Base-by-base conservation (phyloP, 92 coral and sea anemone species). In the Scolanthus callimorphus region DNA sequence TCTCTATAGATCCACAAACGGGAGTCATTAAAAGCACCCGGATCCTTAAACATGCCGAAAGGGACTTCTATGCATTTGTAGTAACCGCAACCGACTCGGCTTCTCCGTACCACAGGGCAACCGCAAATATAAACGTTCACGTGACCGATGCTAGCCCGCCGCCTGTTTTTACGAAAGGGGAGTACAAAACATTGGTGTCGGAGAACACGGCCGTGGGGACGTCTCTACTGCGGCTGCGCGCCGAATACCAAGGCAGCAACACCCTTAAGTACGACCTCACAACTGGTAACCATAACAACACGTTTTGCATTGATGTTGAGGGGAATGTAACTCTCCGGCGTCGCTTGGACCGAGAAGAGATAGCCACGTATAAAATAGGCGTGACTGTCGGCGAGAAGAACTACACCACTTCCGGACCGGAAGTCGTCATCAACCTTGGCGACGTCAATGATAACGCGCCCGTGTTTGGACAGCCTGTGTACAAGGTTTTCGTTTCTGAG, bases 361-460 rank as follows among this genome's bases (percentile, higher is more conserved):
- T 57, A 17, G 59, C 49, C 13, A 69, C 60, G 41, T 78, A 88
- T 51, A 63, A 65, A 24, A 60, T 92, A 27, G 76, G 73, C 26
- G 62, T 81, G 27, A 62, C 69, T 25, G 87, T 84, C 4, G 62
- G 69, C 25, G 81, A 85, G 37, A 85, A 66, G 8, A 29, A 30
- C 11, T 49, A 30, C 28, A 41, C 73, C 22, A 58, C 68, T 11
- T 69, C 64, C 3, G 85, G 80, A 20, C 88, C 92, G 25, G 82
- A 51, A 31, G 81, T 88, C 15, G 19, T 55, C 25, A 63, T 92
- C 4, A 60, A 66, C 11, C 58, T 92, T 1, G 57, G 59, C 25
- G 98, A 92, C 56, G 63, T 84, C 1, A 88, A 92, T 60, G 98
- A 92, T 51, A 72, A 92, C 78, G 79, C 67, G 3, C 98, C 98